phyloP scores from a whole-genome alignment of 2,888 invertebrate genomes.

The Silvanus unidentatus region DNA sequence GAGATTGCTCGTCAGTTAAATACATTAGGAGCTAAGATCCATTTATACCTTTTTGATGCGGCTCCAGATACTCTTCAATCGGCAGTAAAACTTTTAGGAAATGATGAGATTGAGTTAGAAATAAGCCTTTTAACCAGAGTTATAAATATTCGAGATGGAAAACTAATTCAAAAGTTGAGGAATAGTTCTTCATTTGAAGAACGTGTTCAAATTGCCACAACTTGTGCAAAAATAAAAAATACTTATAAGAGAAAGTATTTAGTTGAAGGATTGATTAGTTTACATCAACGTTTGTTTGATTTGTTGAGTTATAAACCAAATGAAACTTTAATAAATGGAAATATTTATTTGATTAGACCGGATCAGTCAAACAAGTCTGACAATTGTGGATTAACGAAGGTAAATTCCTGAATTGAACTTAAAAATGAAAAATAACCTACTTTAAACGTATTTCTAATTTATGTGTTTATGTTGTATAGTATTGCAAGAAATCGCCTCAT shows the following conservation, averaged over 20 bases:
- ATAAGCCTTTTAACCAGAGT: constrained; percentile 54
- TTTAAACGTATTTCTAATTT: too few relatives aligned
- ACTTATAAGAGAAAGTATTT: constrained; percentile 26
- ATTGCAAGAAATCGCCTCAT: constrained; percentile 1
- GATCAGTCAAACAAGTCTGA: constrained; percentile 39
- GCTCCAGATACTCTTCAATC: constrained; percentile 64
- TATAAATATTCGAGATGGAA: constrained; percentile 46
- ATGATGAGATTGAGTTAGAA: constrained; percentile 40
- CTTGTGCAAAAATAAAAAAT: constrained; percentile 24
- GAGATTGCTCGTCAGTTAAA: constrained; percentile 74
- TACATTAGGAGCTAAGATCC: constrained; percentile 50
- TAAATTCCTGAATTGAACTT: too few relatives aligned
- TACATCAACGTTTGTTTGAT: constrained; percentile 32
- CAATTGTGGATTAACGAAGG: constrained; percentile 37
- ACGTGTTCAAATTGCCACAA: constrained; percentile 12
- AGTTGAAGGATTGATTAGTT: constrained; percentile 25
- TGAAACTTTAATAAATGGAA: constrained; percentile 32
- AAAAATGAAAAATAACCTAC: too few relatives aligned
- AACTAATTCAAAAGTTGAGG: constrained; percentile 25
- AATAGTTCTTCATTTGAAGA: background rate
- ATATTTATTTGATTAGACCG: constrained; percentile 37
- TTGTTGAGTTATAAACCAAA: constrained; percentile 26
- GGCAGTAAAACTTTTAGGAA: constrained; percentile 48
- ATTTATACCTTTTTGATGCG: constrained; percentile 74
- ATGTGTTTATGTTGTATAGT: too few relatives aligned